Conservation (phyloP, 2,113 vertebrate species). For the Hyperoodon ampullatus region DNA sequence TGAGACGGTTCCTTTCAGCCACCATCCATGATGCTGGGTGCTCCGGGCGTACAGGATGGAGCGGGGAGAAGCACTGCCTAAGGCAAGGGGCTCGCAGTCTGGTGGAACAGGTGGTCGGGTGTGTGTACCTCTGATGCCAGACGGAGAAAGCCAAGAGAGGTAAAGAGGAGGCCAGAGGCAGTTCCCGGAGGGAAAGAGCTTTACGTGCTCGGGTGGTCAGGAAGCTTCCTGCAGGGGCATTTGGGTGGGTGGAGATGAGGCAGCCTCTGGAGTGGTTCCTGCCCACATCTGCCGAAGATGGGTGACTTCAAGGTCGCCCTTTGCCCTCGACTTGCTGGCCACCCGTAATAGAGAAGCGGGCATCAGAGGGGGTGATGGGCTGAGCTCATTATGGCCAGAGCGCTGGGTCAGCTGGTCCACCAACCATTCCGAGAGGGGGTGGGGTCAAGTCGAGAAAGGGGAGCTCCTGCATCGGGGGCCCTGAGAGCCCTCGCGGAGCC, state of each 20-base stretch:
- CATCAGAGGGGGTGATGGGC: not conserved
- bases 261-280: not conserved
- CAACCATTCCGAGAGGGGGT: not conserved
- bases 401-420: not conserved
- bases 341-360: accelerated
- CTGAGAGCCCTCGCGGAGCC: not conserved
- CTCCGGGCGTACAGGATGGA: not conserved
- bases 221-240: not conserved
- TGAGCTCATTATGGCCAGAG: too few relatives aligned
- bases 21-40: accelerated
- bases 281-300: not conserved
- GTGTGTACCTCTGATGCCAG: not conserved
- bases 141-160: not conserved
- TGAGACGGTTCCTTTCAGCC: not conserved
- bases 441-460: not conserved
- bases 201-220: accelerated
- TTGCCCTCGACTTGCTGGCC: not conserved
- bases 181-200: not conserved
- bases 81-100: accelerated
- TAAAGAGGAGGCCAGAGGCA: accelerated
- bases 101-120: accelerated
- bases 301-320: not conserved
- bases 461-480: not conserved
- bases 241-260: not conserved
- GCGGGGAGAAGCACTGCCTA: accelerated